Base-by-base conservation (phyloP, 2,888 invertebrate genomes). In the Epinotia nisella region DNA sequence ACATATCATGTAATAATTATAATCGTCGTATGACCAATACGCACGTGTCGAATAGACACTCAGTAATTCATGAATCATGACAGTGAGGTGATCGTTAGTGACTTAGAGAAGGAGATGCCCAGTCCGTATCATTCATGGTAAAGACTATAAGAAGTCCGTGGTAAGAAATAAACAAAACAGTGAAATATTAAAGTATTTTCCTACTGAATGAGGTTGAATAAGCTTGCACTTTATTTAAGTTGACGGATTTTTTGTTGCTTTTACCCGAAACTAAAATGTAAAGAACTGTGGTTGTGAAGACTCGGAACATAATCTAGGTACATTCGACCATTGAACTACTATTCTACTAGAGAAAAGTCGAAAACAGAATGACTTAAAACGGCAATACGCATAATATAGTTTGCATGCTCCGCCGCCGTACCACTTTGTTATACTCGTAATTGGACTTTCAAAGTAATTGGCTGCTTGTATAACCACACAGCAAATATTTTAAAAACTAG, bases 371-470 rank as follows among this genome's bases (percentile, higher is more conserved):
- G n/a, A 45, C 21, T 62, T 24, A 7, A 39, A 41, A 55, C 41
- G 21, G 39, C 19, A 39, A 24, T 35, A 35, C 35, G 35, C 29
- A 29, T 29, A 7, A n/a, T 15, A 39, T 41, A 60, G 35, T n/a
- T 29, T 41, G 41, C 59, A 29, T 56, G 17, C 29, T 9, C 10
- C 62, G 29, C 45, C n/a, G 29, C 15, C 17, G 49, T 17, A 49
- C 19, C 60, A 41, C 19, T 61, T 61, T 21, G 21, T 21, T 70
- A n/a, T n/a, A 51, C 15, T 56, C 61, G 72, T 51, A 68, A 72
- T 58, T 72, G 56, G 56, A 67, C 53, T 58, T 61, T 56, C 21
- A 62, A 72, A 49, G 21, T 72, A 67, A 72, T 72, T 72, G 67
- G 51, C 68, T 68, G 17, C 68, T 72, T 68, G 62, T 72, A 72